Conservation (phyloP, 2,113 vertebrate genomes). For the Rhineura floridana region DNA sequence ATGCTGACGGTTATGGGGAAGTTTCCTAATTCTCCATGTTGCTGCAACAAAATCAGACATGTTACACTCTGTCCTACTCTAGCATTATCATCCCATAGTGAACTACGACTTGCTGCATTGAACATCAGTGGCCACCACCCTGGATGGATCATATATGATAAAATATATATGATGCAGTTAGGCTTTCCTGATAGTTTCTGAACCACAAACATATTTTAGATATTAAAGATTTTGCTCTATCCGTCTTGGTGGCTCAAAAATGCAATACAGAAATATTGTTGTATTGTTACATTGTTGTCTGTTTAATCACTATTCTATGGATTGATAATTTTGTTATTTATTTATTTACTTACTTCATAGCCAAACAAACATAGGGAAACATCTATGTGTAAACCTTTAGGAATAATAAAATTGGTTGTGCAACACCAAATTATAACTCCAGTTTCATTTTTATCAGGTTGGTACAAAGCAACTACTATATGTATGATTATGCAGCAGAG, state of each 20-base stretch:
- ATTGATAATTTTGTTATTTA: neutral
- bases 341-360: neutral
- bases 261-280: neutral
- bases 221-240: neutral
- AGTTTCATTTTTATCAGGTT: slow-evolving; percentile 6
- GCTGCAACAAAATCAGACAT: neutral
- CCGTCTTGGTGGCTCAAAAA: neutral
- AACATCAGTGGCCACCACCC: neutral
- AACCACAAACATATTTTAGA: neutral
- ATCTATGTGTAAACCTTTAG: neutral
- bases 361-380: neutral
- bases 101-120: slow-evolving; percentile 23
- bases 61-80: rapidly evolving
- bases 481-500: neutral
- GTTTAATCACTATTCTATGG: neutral
- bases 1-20: rapidly evolving
- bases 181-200: neutral
- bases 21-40: rapidly evolving
- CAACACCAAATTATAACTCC: neutral
- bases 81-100: neutral
- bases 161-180: neutral
- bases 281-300: neutral
- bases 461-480: neutral
- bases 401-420: neutral
- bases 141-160: rapidly evolving